Evolutionary conservation across 2,113 vertebrate species (phyloP).

Genomic region (Triplophysa rosa): DNA sequence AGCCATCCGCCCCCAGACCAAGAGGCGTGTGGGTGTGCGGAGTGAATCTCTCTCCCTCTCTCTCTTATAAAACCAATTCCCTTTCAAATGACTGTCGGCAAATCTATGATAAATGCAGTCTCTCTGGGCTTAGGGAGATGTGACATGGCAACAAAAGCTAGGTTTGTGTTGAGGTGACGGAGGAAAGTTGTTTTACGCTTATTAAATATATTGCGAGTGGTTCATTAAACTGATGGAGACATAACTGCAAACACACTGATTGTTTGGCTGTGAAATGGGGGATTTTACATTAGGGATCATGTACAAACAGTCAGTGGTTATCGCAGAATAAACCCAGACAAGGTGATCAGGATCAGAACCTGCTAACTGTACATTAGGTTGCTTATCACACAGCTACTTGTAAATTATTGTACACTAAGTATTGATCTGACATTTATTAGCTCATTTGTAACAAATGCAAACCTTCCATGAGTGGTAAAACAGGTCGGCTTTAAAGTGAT

Average conservation of each 20-base stretch:
- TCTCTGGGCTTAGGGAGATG: slow-evolving; percentile 51
- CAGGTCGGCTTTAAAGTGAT: no score
- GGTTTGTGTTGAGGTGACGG: slow-evolving; percentile 58
- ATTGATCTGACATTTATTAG: no score
- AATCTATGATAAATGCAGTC: slow-evolving; percentile 65
- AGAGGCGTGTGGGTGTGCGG: slow-evolving; percentile 74
- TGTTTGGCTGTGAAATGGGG: background rate
- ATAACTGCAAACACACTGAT: background rate
- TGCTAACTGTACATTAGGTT: no score
- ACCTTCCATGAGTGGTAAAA: no score
- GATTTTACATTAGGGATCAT: no score
- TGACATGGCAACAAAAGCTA: slow-evolving; percentile 61
- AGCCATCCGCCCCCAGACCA: slow-evolving; percentile 72
- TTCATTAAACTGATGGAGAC: background rate
- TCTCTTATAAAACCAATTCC: slow-evolving; percentile 66
- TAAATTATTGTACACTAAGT: no score
- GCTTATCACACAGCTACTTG: no score
- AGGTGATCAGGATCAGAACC: background rate
- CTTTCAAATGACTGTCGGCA: slow-evolving; percentile 65
- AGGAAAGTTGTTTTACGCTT: slow-evolving; percentile 61
- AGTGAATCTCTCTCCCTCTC: slow-evolving; percentile 64
- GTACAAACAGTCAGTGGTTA: no score
- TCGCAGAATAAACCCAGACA: no score
- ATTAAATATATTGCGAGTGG: slow-evolving; percentile 16
- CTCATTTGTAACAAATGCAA: no score